Evolutionary conservation across 2,797 vertebrate genomes (phyloP), one percentile per base, ranked within the genome.

Genomic region (Galagoides demidoff): DNA sequence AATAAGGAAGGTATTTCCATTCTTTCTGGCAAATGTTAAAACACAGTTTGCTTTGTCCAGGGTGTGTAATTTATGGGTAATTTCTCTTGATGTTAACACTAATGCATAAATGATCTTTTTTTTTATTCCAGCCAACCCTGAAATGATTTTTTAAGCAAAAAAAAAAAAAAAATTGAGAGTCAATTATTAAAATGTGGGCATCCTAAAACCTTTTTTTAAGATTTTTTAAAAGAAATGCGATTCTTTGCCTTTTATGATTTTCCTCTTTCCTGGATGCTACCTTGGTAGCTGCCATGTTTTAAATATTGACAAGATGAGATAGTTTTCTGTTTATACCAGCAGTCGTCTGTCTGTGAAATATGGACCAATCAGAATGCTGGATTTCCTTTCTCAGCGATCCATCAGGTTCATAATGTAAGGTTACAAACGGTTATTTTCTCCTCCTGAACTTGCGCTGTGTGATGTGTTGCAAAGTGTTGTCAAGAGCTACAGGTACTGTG

Each of bases 361-460:
- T 99, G 98, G 98, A 99, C 98, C 95, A 99, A 98, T 98, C 98
- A 99, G 98, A 99, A 99, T 98, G 98, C 98, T 98, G 98, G 98
- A 99, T 99, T 98, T 98, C 98, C 98, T 98, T 99, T 98, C 98
- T 98, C 98, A 97, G 98, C 98, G 98, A 98, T 99, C 79, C 98
- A 99, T 97, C 98, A 99, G 98, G 98, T 99, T 97, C 98, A 99
- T 98, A 99, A 99, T 98, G 98, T 99, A 99, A 99, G 98, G 98
- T 78, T 95, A 96, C 98, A 82, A 97, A 98, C 31, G 97, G 97
- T 98, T 98, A 17, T 98, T 97, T 98, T 97, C 98, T 98, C 97
- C 89, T 97, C 98, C 97, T 95, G 74, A 98, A 81, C 85, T 97
- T 92, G 85, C 92, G 43, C 95, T 98, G 85, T 98, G 89, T 97